phyloP scores from a whole-genome alignment of 1,140 invertebrate species.

The Gryllus bimaculatus region DNA sequence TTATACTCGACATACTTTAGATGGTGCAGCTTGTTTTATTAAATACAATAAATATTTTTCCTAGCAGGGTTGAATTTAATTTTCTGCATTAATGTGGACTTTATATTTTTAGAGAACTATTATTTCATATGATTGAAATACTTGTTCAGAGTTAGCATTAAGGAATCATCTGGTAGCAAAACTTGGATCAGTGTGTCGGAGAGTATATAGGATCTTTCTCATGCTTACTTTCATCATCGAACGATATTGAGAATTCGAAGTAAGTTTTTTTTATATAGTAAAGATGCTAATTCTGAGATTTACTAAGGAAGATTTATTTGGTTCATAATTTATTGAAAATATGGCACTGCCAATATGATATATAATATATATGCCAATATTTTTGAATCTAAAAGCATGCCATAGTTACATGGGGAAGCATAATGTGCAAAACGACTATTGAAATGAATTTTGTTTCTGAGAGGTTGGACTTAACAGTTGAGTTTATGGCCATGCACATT shows the following conservation, averaged over 20 bases:
- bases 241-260: constrained; percentile 96
- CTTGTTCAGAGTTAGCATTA: constrained; percentile 84
- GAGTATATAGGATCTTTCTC: constrained; percentile 98
- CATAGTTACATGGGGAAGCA: too few relatives aligned
- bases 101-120: too few relatives aligned
- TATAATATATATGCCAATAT: too few relatives aligned
- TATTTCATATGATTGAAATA: too few relatives aligned
- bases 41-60: constrained; percentile 99
- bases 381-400: too few relatives aligned
- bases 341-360: too few relatives aligned
- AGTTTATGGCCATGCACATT: too few relatives aligned
- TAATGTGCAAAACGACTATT: too few relatives aligned
- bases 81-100: neutral
- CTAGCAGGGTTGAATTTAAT: constrained; percentile 66
- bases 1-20: constrained; percentile 97
- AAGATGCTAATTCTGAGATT: neutral
- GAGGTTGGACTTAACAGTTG: too few relatives aligned
- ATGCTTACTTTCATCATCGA: constrained; percentile 98
- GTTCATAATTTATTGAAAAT: neutral
- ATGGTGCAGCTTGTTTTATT: constrained; percentile 94
- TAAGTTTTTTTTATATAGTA: constrained; percentile 33
- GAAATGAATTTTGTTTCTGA: too few relatives aligned
- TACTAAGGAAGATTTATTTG: neutral
- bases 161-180: constrained; percentile 97
- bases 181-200: constrained; percentile 92